phyloP scores from a whole-genome alignment of 2,888 invertebrate genomes.

The Nemoura dubitans region DNA sequence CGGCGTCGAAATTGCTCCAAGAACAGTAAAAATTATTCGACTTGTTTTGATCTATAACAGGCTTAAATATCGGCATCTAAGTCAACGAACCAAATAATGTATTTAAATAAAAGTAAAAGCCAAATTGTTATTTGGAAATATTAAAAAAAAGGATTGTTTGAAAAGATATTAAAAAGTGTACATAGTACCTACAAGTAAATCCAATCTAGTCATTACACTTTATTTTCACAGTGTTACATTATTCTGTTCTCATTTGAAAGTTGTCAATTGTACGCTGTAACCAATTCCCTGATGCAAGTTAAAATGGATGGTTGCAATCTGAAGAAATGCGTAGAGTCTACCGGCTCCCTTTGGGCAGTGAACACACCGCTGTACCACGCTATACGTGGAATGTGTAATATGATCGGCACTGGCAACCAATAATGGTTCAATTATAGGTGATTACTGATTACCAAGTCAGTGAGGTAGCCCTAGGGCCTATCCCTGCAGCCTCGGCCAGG shows the following conservation, averaged over 20 bases:
- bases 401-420: neutral
- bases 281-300: neutral
- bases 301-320: neutral
- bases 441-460: neutral
- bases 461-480: neutral
- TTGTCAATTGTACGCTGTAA: neutral
- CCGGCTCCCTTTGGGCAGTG: neutral
- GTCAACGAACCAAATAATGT: conserved; percentile 24
- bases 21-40: conserved; percentile 7
- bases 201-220: conserved; percentile 27
- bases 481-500: neutral
- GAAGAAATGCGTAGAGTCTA: neutral
- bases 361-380: too few relatives aligned
- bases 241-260: neutral
- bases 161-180: conserved; percentile 8
- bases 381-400: neutral
- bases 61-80: conserved; percentile 8
- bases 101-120: neutral
- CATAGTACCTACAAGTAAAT: conserved; percentile 15
- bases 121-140: conserved; percentile 17
- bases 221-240: conserved; percentile 5
- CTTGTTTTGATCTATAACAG: conserved; percentile 12
- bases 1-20: neutral
- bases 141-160: conserved; percentile 3
- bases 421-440: conserved; percentile 5